Evolutionary conservation across 1,140 invertebrate species (phyloP), one percentile per base, ranked within the genome.

Genomic region (Linepithema humile): DNA sequence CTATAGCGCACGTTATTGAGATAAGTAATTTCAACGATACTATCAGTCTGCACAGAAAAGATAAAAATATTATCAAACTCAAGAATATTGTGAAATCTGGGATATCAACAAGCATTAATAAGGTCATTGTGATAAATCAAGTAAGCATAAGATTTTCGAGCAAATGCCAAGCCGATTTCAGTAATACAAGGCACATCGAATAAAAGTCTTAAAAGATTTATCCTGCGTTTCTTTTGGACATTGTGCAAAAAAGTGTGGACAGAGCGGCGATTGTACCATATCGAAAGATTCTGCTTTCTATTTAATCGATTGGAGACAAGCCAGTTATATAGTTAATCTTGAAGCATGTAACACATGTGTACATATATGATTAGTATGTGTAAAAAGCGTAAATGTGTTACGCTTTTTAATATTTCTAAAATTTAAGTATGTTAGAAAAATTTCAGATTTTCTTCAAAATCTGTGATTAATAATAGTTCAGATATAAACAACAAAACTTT

Each of bases 201-300:
- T 57, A 83, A 86, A 85, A 85, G 86, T 87, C 85, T 69, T 26
- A 1, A 20, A 32, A 86, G 77, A 83, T 74, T 86, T 83, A 85
- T 85, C 69, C 43, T 20, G 15, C 43, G 45, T 15, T 17, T 40
- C 55, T 45, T 10, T 53, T 20, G 40, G 55, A 50, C 12, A 2
- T 50, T 17, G 67, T 26, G 3, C 29, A 35, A 74, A 74, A 72
- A 82, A 59, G 35, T 59, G 74, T 38, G 32, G 35, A 50, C 67
- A 72, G 29, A 20, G 78, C 67, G 67, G 40, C 40, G n/a, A n/a
- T n/a, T n/a, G n/a, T n/a, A n/a, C 32, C 62, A 32, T 38, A 55
- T 78, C 35, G 10, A 77, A 65, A 40, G 35, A 40, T 43, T 77
- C 60, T n/a, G 32, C 57, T 64, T 80, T 70, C 50, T 69, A 80